phyloP scores from a whole-genome alignment of 2,888 invertebrate genomes.

The Neoitamus cyanurus region DNA sequence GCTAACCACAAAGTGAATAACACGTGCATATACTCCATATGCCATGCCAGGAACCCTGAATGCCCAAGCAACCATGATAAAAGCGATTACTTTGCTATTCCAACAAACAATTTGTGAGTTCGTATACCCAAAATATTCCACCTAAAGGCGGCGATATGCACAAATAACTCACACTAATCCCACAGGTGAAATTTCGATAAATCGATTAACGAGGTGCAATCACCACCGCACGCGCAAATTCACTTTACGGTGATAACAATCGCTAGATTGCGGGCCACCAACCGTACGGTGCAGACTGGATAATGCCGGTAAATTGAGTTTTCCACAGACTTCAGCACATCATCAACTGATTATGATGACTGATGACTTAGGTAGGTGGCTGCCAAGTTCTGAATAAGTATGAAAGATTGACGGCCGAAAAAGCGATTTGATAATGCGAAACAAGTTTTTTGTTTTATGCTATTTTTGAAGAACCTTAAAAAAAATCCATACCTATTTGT shows the following conservation, averaged over 20 bases:
- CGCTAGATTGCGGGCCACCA: background rate
- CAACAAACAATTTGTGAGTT: background rate
- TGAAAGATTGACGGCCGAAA: background rate
- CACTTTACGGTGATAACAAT: background rate
- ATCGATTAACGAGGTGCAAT: background rate
- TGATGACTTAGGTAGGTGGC: background rate
- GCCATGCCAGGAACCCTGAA: background rate
- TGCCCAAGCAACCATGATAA: background rate
- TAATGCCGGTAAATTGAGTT: background rate
- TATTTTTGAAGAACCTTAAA: background rate
- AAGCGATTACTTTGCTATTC: background rate
- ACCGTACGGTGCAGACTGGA: background rate
- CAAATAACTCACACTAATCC: background rate
- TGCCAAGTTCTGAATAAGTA: background rate
- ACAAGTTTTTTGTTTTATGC: background rate
- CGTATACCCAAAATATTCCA: background rate
- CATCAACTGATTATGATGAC: background rate
- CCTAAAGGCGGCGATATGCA: background rate
- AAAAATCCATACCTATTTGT: background rate
- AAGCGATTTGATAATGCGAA: background rate
- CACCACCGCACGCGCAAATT: background rate
- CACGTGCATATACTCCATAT: background rate
- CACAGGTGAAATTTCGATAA: background rate
- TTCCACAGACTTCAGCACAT: background rate
- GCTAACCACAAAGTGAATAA: background rate